Evolutionary conservation across 35 echinoderm and acorn worm genomes (phyloP).

Genomic region (Apostichopus californicus): DNA sequence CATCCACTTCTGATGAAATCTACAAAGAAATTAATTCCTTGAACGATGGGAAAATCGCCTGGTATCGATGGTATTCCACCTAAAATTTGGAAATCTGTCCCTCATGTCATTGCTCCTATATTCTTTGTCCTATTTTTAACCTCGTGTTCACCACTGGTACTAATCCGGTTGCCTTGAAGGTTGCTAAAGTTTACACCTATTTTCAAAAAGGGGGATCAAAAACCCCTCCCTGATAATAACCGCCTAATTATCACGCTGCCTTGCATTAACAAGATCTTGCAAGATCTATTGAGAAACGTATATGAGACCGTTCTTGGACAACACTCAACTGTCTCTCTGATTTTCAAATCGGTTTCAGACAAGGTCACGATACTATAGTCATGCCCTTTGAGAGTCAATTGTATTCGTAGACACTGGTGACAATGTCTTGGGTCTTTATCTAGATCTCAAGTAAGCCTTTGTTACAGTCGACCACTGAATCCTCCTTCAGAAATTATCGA

Average conservation of each 20-base stretch:
- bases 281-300: slow-evolving; percentile 28
- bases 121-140: not conserved
- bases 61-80: slow-evolving; percentile 10
- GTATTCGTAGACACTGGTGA: not conserved
- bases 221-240: slow-evolving; percentile 3
- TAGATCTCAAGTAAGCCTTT: slow-evolving; percentile 38
- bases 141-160: slow-evolving; percentile 29
- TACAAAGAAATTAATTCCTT: not conserved
- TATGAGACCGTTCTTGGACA: slow-evolving; percentile 22
- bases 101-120: slow-evolving; percentile 4
- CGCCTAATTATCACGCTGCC: slow-evolving; percentile 2
- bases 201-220: slow-evolving; percentile 8
- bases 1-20: not conserved
- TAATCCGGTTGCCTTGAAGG: slow-evolving; percentile 30
- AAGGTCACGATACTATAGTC: slow-evolving; percentile 18
- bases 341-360: slow-evolving; percentile 19
- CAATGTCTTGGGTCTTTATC: slow-evolving; percentile 13
- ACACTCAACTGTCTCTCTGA: not conserved
- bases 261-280: slow-evolving; percentile 20
- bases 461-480: slow-evolving; percentile 28
- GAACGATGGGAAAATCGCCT: not conserved
- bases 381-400: slow-evolving; percentile 1
- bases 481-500: slow-evolving; percentile 9
- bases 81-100: not conserved
- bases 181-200: slow-evolving; percentile 34